A percentile compares a stretch with the other conserved stretches of the same genome.
Conservation (phyloP, 2,888 invertebrate species). For the Punctoribates punctum region DNA sequence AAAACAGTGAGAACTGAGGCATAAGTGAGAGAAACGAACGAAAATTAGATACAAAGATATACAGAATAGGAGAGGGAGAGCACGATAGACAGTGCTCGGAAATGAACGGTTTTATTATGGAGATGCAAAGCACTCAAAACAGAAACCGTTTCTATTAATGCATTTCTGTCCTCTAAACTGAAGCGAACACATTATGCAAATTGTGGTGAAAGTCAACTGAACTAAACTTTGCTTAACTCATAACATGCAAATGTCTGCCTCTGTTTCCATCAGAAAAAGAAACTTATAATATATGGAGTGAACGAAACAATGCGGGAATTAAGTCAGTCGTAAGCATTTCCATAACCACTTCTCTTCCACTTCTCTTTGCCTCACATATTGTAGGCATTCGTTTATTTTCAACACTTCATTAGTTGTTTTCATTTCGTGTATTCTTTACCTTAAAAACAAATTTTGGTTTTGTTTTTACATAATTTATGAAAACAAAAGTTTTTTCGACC, state of each 20-base stretch:
- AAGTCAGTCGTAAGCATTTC: conserved; percentile 3
- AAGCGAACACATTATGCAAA: conserved; percentile 31
- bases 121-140: conserved; percentile 25
- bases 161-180: conserved; percentile 14
- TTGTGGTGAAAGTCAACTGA: conserved; percentile 7
- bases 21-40: background rate
- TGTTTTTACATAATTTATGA: background rate
- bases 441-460: background rate
- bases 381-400: background rate
- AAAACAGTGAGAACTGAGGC: background rate
- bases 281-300: background rate
- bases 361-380: background rate
- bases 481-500: too few species aligned
- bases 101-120: conserved; percentile 22
- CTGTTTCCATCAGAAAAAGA: background rate
- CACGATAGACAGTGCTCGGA: background rate
- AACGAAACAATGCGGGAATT: conserved; percentile 12
- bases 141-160: conserved; percentile 26
- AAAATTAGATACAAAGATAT: background rate
- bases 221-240: conserved; percentile 17
- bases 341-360: conserved; percentile 14
- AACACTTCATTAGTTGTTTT: background rate
- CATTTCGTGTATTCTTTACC: too few species aligned
- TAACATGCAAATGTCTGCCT: conserved; percentile 23
- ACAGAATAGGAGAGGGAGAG: background rate